These are phyloP conservation scores for Lagorchestes hirsutus DNA, from an alignment of 2,797 vertebrate species.

Conservation along the genomic window DNA sequence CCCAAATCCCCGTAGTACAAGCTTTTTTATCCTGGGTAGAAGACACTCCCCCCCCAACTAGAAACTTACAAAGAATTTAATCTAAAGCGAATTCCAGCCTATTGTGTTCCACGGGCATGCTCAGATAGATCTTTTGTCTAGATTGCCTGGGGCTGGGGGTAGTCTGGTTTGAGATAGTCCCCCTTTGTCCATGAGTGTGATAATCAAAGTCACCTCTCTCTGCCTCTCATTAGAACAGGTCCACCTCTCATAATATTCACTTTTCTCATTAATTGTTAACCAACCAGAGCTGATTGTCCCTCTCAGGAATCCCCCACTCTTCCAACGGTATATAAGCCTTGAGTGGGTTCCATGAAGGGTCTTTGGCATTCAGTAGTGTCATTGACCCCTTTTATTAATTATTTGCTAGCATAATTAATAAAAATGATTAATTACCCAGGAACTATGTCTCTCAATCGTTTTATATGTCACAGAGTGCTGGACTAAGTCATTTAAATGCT, in stretches of 20 bases:
- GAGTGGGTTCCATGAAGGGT: not conserved
- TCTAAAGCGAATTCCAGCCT: not conserved
- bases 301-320: not conserved
- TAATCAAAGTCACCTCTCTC: not conserved
- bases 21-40: not conserved
- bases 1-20: not conserved
- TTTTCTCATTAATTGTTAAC: not conserved
- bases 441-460: not conserved
- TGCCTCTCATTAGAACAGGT: not conserved
- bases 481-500: not conserved
- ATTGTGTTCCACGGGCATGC: not conserved
- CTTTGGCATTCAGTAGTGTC: not conserved
- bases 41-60: not conserved
- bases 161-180: not conserved
- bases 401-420: not conserved
- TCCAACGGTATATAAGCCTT: not conserved
- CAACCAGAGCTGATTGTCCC: not conserved
- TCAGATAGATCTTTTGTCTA: not conserved
- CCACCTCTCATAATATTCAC: not conserved
- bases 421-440: not conserved
- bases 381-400: not conserved
- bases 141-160: not conserved
- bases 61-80: not conserved
- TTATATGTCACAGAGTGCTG: not conserved
- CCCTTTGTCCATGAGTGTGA: not conserved